Conservation (phyloP, 2,113 vertebrate species). For the Porphyrio hochstetteri region DNA sequence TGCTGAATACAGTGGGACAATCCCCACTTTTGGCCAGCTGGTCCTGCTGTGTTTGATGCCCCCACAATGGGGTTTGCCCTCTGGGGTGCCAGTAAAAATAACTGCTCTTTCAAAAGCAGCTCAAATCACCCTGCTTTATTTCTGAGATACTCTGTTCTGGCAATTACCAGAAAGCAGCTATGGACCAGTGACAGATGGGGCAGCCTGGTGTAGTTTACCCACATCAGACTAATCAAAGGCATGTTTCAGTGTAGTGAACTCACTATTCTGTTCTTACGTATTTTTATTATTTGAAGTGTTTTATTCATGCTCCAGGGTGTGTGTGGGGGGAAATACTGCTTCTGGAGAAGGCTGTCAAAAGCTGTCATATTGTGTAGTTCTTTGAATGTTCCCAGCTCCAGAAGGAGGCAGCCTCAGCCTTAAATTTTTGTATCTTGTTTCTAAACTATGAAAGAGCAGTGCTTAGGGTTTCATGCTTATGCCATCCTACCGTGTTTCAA, state of each 20-base stretch:
- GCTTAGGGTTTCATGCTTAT: not conserved
- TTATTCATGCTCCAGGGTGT: not conserved
- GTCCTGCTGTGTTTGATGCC: not conserved
- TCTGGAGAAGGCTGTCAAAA: not conserved
- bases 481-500: not conserved
- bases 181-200: not conserved
- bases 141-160: not conserved
- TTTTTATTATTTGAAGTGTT: not conserved
- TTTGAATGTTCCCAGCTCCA: not conserved
- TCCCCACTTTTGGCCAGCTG: not conserved
- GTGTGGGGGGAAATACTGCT: not conserved
- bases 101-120: not conserved
- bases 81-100: not conserved
- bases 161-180: not conserved
- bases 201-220: not conserved
- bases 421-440: not conserved
- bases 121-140: not conserved
- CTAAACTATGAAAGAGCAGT: not conserved
- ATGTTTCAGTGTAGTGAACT: not conserved
- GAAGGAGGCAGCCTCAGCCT: not conserved
- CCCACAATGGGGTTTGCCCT: fast-evolving
- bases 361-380: not conserved
- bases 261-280: not conserved
- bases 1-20: fast-evolving
- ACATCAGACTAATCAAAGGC: not conserved